A percentile compares a stretch with the other conserved stretches of the same genome.
phyloP scores from a whole-genome alignment of 2,797 vertebrate species.

The Melanotaenia pygmaea region DNA sequence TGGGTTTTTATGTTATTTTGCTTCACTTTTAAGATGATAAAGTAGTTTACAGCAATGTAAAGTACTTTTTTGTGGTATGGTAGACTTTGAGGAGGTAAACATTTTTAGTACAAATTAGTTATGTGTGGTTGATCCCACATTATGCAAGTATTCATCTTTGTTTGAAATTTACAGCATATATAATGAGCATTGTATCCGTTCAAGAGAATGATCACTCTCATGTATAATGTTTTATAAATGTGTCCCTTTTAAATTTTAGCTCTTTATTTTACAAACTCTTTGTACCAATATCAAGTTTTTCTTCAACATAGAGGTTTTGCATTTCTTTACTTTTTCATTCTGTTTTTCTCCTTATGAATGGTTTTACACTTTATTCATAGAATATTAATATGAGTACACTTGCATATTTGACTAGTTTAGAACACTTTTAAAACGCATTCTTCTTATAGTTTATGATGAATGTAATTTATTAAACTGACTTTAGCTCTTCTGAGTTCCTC shows the following conservation, averaged over 20 bases:
- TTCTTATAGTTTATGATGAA: constrained; percentile 82
- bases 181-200: constrained; percentile 35
- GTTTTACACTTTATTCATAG: constrained; percentile 73
- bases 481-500: constrained; percentile 71
- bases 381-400: constrained; percentile 62
- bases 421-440: constrained; percentile 74
- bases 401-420: constrained; percentile 69
- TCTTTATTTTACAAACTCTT: constrained; percentile 36
- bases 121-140: constrained; percentile 52
- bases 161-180: constrained; percentile 36
- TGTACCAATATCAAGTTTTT: constrained; percentile 33
- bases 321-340: constrained; percentile 45
- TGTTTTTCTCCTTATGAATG: constrained; percentile 50
- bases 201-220: constrained; percentile 15
- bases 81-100: constrained; percentile 49
- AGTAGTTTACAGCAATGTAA: constrained; percentile 43
- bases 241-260: constrained; percentile 24
- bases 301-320: constrained; percentile 48
- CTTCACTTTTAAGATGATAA: constrained; percentile 43
- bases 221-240: constrained; percentile 21
- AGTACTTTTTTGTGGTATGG: constrained; percentile 53
- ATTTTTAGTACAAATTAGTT: constrained; percentile 51
- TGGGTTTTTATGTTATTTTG: constrained; percentile 43
- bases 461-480: constrained; percentile 85
- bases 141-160: constrained; percentile 50